Evolutionary conservation across 2,888 invertebrate species (phyloP).

Genomic region (Drosophila pseudotakahashii): DNA sequence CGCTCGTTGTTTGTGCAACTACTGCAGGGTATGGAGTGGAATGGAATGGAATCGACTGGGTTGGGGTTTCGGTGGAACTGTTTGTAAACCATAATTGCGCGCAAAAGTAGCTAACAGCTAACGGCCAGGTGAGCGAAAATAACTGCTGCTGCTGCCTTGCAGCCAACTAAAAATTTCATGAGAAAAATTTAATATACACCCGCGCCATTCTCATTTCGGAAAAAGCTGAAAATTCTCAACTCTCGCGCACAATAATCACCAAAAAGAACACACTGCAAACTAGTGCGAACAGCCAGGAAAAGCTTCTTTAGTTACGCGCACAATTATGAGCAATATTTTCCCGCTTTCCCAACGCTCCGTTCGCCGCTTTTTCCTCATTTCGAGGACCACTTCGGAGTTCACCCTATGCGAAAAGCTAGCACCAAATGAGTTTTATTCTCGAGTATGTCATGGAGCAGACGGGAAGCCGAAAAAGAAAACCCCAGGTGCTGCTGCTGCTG

Average conservation of each 20-base stretch:
- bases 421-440: slow-evolving; percentile 47
- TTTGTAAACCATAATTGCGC: slow-evolving; percentile 75
- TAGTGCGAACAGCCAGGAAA: slow-evolving; percentile 36
- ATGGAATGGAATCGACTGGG: background rate
- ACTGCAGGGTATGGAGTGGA: slow-evolving; percentile 30
- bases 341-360: background rate
- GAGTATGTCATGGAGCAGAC: slow-evolving; percentile 39
- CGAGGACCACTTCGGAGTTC: slow-evolving; percentile 30
- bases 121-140: slow-evolving; percentile 38
- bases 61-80: slow-evolving; percentile 37
- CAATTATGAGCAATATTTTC: slow-evolving; percentile 47
- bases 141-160: slow-evolving; percentile 13
- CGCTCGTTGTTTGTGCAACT: slow-evolving; percentile 63
- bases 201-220: background rate
- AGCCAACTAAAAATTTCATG: slow-evolving; percentile 41
- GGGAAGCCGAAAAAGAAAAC: slow-evolving; percentile 29
- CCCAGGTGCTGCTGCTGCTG: slow-evolving; percentile 25
- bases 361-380: slow-evolving; percentile 4
- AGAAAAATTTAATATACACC: slow-evolving; percentile 49
- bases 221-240: slow-evolving; percentile 19
- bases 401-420: slow-evolving; percentile 27
- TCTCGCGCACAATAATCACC: slow-evolving; percentile 32
- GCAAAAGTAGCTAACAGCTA: slow-evolving; percentile 63
- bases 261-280: slow-evolving; percentile 32
- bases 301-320: slow-evolving; percentile 32